phyloP scores from a whole-genome alignment of 2,113 vertebrate species.

The Macrotis lagotis region DNA sequence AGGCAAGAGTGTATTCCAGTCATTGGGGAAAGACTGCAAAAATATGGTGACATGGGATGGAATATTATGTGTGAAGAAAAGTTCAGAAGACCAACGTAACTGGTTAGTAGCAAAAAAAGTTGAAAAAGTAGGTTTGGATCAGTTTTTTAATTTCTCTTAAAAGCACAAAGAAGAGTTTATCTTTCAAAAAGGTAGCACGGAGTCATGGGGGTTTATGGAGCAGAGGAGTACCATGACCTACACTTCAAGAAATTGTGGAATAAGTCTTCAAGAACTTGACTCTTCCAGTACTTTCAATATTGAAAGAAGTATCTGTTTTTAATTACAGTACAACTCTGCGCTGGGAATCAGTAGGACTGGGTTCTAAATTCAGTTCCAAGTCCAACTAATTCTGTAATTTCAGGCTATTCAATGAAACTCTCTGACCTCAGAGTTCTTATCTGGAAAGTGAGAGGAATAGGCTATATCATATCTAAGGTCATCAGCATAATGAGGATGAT shows the following conservation, averaged over 20 bases:
- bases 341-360: neutral
- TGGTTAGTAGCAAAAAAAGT: neutral
- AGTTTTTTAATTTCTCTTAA: neutral
- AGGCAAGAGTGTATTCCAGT: neutral
- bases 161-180: neutral
- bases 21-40: neutral
- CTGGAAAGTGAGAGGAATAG: neutral
- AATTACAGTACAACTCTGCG: neutral
- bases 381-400: neutral
- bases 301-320: neutral
- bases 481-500: constrained; percentile 10
- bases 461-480: neutral
- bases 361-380: neutral
- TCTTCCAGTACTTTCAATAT: neutral
- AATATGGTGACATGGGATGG: neutral
- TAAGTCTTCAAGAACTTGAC: neutral
- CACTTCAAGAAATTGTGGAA: neutral
- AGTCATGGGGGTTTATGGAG: neutral
- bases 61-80: neutral
- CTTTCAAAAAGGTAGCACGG: neutral
- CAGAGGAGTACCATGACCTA: neutral
- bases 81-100: neutral
- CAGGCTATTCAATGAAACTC: neutral
- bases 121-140: neutral
- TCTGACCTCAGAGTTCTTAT: neutral